Evolutionary conservation across 2,888 invertebrate genomes (phyloP), one percentile per base, ranked within the genome.

Genomic region (Machimus atricapillus): DNA sequence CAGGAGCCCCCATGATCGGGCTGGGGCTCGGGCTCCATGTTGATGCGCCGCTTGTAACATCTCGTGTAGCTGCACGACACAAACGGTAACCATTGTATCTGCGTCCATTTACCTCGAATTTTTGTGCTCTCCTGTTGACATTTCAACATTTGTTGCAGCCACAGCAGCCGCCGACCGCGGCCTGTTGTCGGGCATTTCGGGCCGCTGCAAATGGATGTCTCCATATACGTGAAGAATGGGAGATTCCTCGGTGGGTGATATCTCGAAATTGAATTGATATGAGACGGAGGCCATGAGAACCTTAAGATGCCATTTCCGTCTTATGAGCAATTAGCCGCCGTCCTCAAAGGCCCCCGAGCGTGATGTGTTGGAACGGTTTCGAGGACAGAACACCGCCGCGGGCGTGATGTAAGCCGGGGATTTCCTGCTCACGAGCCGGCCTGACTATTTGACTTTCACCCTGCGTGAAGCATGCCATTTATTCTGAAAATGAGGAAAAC

Each of bases 101-200:
- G 74, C 85, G 85, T 85, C 85, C 85, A 43, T 85, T 85, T 85
- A 85, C 85, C 85, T 85, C 85, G 85, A 85, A 85, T 46, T 85
- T 85, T 85, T 85, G 85, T 85, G 74, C 85, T 85, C 85, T 74
- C 27, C 74, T 46, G 74, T 43, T 74, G 85, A 85, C 85, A 74
- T 85, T 85, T 85, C 85, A 85, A 85, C 85, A 85, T 85, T 85
- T 85, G 85, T 85, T 85, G 43, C 46, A 66, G 19, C 73, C 40
- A 14, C 73, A 66, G 43, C 85, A 40, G 85, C 46, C 85, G 74
- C 85, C 23, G 27, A 12, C 23, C 19, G 58, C 16, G 19, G 43
- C n/a, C 43, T 74, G 73, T 74, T 74, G 85, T 85, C 85, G 74
- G 85, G 43, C 43, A 74, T 74, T 85, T 74, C 23, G 46, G 73